Percentiles rank a stretch among this genome's conserved stretches.
Evolutionary conservation across 2,888 invertebrate genomes (phyloP).

Genomic region (Minunthozetes semirufus): DNA sequence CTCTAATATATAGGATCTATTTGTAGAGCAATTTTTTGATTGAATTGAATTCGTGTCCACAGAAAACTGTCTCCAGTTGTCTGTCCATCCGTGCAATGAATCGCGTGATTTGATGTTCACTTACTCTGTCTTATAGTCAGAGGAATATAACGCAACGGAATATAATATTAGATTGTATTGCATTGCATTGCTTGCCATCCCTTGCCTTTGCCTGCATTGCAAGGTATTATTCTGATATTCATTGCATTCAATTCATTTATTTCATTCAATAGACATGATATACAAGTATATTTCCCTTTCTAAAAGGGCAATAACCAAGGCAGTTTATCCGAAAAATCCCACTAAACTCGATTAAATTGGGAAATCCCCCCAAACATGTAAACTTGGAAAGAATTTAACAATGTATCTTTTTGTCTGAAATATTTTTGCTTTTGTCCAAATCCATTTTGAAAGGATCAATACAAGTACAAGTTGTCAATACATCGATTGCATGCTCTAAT

Average conservation of each 20-base stretch:
- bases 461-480: constrained; percentile 4
- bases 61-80: constrained; percentile 21
- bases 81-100: constrained; percentile 15
- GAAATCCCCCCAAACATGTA: too few relatives aligned
- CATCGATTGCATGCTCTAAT: background rate
- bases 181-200: constrained; percentile 11
- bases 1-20: constrained; percentile 5
- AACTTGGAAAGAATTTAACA: too few relatives aligned
- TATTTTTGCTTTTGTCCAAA: too few relatives aligned
- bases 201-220: too few relatives aligned
- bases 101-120: constrained; percentile 14
- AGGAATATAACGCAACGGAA: background rate
- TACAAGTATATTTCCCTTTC: too few relatives aligned
- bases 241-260: too few relatives aligned
- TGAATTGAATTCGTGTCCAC: constrained; percentile 24
- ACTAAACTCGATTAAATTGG: too few relatives aligned
- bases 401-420: too few relatives aligned
- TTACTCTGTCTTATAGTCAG: background rate
- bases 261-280: too few relatives aligned
- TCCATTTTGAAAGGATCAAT: constrained; percentile 11
- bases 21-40: constrained; percentile 17
- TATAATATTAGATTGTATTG: background rate
- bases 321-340: too few relatives aligned
- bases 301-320: too few relatives aligned
- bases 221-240: too few relatives aligned